Percentiles rank a stretch among this genome's conserved stretches.
These are phyloP conservation scores for Lasioglossum leucozonium DNA, from an alignment of 2,888 invertebrate genomes.

Conservation along the genomic window DNA sequence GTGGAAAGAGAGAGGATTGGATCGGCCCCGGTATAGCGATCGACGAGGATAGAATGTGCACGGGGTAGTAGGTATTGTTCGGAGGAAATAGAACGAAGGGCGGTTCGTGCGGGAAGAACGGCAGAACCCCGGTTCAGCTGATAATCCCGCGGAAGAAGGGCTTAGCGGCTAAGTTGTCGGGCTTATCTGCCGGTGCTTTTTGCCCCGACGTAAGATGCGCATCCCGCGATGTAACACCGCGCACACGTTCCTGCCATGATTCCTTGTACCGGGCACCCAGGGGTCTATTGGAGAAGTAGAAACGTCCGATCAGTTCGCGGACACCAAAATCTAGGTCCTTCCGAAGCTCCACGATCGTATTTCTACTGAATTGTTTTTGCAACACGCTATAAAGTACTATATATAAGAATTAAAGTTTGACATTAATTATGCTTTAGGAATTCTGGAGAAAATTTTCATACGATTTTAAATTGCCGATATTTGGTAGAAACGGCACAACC, in stretches of 20 bases:
- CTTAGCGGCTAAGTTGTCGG: constrained; percentile 73
- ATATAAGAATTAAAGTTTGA: not conserved
- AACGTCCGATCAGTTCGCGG: not conserved
- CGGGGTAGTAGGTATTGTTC: constrained; percentile 71
- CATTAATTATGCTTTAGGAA: not conserved
- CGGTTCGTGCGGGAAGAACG: constrained; percentile 42
- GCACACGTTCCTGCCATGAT: constrained; percentile 28
- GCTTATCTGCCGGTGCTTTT: constrained; percentile 72
- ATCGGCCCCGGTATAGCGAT: constrained; percentile 25
- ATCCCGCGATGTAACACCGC: constrained; percentile 30
- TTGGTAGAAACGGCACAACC: not conserved
- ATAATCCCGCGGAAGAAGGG: constrained; percentile 76
- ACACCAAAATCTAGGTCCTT: not conserved
- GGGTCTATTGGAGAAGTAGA: not conserved
- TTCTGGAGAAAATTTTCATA: not conserved
- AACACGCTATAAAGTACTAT: not conserved
- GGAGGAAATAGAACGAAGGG: constrained; percentile 74
- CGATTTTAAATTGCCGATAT: too few species aligned
- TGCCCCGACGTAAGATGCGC: constrained; percentile 54
- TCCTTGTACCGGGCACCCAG: not conserved
- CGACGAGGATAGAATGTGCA: constrained; percentile 38
- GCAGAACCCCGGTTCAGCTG: constrained; percentile 65
- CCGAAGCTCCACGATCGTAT: not conserved
- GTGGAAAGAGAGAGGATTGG: constrained; percentile 42
- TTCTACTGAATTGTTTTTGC: not conserved